These are phyloP conservation scores for Erynnis tages DNA, from an alignment of 2,888 invertebrate species.

Conservation along the genomic window DNA sequence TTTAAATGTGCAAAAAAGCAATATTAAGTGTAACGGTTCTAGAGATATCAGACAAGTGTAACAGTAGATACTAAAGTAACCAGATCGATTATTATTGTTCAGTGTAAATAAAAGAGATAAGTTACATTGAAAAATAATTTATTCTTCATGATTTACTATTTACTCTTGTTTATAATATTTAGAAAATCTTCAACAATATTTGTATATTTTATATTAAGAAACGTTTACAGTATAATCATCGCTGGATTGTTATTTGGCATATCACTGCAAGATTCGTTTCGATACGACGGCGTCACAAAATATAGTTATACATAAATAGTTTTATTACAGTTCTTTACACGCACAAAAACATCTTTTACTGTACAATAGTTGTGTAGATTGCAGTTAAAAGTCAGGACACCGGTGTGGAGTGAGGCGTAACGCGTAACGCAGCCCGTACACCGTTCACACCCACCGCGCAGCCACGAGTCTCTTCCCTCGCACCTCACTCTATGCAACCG, in stretches of 20 bases:
- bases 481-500: constrained; percentile 51
- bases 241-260: constrained; percentile 78
- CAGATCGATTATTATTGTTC: constrained; percentile 7
- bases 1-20: background rate
- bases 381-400: constrained; percentile 23
- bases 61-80: no score
- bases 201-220: constrained; percentile 78
- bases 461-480: constrained; percentile 61
- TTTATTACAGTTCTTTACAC: constrained; percentile 27
- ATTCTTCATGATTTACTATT: constrained; percentile 76
- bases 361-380: constrained; percentile 29
- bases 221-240: constrained; percentile 72
- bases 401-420: constrained; percentile 31
- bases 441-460: constrained; percentile 53
- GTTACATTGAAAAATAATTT: constrained; percentile 79
- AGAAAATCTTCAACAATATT: constrained; percentile 80
- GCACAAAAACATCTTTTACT: constrained; percentile 19
- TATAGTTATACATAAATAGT: constrained; percentile 41
- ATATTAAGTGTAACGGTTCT: background rate
- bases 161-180: constrained; percentile 75
- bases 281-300: constrained; percentile 58
- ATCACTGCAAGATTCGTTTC: constrained; percentile 73
- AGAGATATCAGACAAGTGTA: no score
- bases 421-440: constrained; percentile 40
- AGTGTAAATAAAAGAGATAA: constrained; percentile 53